Evolutionary conservation across 30 jellyfish, hydroid and myxozoan species (phyloP), one percentile per base, ranked within the genome.

Genomic region (Clytia hemisphaerica): DNA sequence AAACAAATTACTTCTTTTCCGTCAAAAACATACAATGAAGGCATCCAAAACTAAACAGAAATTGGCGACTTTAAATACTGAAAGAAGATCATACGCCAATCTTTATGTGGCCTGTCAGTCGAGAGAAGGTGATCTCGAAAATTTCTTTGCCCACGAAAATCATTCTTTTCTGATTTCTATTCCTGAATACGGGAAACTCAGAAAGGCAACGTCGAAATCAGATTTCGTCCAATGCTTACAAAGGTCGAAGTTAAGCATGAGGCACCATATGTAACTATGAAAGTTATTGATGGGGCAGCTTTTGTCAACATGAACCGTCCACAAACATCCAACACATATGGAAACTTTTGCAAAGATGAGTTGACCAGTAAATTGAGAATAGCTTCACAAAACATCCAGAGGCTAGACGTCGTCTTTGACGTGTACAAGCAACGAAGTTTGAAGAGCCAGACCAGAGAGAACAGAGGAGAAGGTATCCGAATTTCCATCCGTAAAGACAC

Each of bases 41-140:
- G 26, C 46, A 24, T 67, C 80, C 4, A 40, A 44, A 48, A 47
- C 61, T 5, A 45, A 47, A 76, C 78, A 21, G 37, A 67, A 67
- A 25, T 12, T 67, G 10, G 50, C 45, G 78, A 21, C 16, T 35
- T 38, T 64, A 19, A 64, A 64, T 45, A 25, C 16, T 5, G 76
- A 64, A 15, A 15, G 75, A 4, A 40, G 5, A 35, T 29, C 45
- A 6, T 67, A 25, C 45, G 44, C 78, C 15, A n/a, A 14, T 51
- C 80, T 67, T 55, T 67, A 67, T 29, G 75, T 67, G 4, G 79
- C 80, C 22, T 67, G 80, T 29, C 80, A 67, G 32, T 14, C 76
- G 55, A 44, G 75, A 33, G 49, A 67, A 15, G 80, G 57, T 16
- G 76, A 46, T 46, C 76, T 67, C 26, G 24, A 45, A 12, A 51